Evolutionary conservation across 2,888 invertebrate genomes (phyloP).

Genomic region (Oeneis ivallda): DNA sequence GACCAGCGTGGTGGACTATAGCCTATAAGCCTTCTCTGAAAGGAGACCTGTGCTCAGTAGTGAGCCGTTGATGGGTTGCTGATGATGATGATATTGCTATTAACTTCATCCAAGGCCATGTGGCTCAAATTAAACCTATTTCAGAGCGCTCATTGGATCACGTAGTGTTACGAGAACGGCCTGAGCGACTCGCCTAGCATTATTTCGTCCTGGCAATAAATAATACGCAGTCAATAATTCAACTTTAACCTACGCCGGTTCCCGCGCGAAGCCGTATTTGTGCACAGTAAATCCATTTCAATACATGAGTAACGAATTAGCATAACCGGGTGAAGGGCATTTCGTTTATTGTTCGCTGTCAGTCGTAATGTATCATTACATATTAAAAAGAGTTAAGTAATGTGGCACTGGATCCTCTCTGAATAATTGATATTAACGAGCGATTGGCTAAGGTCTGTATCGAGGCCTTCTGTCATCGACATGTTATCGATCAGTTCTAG

Average conservation of each 20-base stretch:
- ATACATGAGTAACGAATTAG: slow-evolving; percentile 46
- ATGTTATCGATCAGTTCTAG: no score
- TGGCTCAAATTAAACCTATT: no score
- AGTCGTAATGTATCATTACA: slow-evolving; percentile 30
- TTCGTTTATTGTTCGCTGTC: slow-evolving; percentile 40
- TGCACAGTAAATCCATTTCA: slow-evolving; percentile 37
- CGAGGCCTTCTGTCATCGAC: slow-evolving; percentile 13
- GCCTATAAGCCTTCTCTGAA: no score
- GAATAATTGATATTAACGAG: slow-evolving; percentile 27
- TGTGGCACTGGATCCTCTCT: slow-evolving; percentile 24
- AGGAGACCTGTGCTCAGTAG: no score
- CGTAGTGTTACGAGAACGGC: no score
- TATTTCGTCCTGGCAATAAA: slow-evolving; percentile 17
- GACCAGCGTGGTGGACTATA: no score
- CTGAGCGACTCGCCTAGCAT: not conserved
- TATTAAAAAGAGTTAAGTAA: slow-evolving; percentile 29
- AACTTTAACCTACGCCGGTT: slow-evolving; percentile 37
- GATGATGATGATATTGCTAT: no score
- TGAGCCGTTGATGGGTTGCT: no score
- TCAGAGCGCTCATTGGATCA: no score
- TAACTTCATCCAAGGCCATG: no score
- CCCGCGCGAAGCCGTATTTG: slow-evolving; percentile 21
- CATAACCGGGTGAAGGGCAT: slow-evolving; percentile 49
- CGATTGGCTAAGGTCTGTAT: not conserved
- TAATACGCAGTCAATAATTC: slow-evolving; percentile 34